A percentile compares a stretch with the other conserved stretches of the same genome.
Conservation (phyloP, 2,888 invertebrate genomes). For the Eumacrocentrus americanus region DNA sequence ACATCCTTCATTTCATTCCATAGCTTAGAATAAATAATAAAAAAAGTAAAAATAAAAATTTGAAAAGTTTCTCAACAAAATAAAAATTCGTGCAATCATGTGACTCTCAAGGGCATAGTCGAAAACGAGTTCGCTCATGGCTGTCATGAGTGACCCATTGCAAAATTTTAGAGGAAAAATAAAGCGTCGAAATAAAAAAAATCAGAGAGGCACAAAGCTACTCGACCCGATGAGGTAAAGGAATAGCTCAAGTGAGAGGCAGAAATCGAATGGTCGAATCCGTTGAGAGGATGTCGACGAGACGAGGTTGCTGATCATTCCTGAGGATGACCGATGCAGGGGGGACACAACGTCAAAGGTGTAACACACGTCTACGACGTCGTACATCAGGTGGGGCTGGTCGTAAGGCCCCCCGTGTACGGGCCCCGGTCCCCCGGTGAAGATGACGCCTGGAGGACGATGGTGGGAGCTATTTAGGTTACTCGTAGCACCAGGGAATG, state of each 20-base stretch:
- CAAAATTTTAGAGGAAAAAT: slow-evolving; percentile 13
- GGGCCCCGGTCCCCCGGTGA: slow-evolving; percentile 20
- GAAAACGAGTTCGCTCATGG: slow-evolving; percentile 6
- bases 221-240: not conserved
- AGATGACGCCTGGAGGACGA: slow-evolving; percentile 27
- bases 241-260: not conserved
- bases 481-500: slow-evolving; percentile 60
- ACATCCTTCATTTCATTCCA: too few relatives aligned
- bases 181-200: not conserved
- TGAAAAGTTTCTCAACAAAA: not conserved
- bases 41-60: not conserved
- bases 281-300: not conserved
- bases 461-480: slow-evolving; percentile 61
- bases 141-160: not conserved
- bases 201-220: too few relatives aligned
- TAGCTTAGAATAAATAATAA: too few relatives aligned
- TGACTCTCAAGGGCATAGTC: not conserved
- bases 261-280: not conserved
- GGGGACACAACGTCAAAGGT: not conserved
- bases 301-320: not conserved
- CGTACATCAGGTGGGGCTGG: slow-evolving; percentile 16
- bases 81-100: not conserved
- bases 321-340: not conserved
- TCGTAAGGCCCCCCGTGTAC: not conserved
- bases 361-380: not conserved